phyloP scores from a whole-genome alignment of 1,140 invertebrate species.

The Mycetomoellerius zeteki region DNA sequence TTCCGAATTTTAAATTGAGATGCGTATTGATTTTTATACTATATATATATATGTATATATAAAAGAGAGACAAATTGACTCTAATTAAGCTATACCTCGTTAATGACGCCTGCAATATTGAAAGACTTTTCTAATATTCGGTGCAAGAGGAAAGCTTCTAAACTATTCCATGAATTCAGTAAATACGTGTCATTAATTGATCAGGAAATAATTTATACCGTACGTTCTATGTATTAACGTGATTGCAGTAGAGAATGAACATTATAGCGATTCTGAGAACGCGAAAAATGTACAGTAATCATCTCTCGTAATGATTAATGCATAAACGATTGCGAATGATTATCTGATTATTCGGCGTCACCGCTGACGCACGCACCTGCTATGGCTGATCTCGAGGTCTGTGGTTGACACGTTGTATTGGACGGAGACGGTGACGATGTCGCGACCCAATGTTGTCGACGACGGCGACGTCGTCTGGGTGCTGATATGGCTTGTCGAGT shows the following conservation, averaged over 20 bases:
- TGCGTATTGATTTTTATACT: not conserved
- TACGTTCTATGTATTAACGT: not conserved
- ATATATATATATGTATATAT: not conserved
- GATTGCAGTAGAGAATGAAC: not conserved
- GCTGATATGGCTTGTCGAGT: slow-evolving; percentile 82
- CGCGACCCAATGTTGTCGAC: slow-evolving; percentile 80
- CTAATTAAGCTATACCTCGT: not conserved
- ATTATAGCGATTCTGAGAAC: not conserved
- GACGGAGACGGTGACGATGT: slow-evolving; percentile 80
- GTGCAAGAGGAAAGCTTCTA: too few species aligned
- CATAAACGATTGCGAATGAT: not conserved
- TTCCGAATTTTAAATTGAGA: not conserved
- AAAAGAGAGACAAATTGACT: not conserved
- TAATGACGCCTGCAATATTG: not conserved
- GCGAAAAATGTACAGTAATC: not conserved
- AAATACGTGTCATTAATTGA: not conserved
- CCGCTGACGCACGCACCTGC: slow-evolving; percentile 76
- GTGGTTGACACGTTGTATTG: slow-evolving; percentile 83
- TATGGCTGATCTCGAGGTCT: slow-evolving; percentile 81
- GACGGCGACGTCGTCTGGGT: slow-evolving; percentile 79
- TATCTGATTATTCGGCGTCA: not conserved
- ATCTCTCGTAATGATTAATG: not conserved
- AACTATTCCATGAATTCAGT: not conserved
- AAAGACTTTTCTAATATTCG: not conserved
- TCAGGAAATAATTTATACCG: not conserved